Evolutionary conservation across 2,888 invertebrate species (phyloP).

Genomic region (Drosophila formosana): DNA sequence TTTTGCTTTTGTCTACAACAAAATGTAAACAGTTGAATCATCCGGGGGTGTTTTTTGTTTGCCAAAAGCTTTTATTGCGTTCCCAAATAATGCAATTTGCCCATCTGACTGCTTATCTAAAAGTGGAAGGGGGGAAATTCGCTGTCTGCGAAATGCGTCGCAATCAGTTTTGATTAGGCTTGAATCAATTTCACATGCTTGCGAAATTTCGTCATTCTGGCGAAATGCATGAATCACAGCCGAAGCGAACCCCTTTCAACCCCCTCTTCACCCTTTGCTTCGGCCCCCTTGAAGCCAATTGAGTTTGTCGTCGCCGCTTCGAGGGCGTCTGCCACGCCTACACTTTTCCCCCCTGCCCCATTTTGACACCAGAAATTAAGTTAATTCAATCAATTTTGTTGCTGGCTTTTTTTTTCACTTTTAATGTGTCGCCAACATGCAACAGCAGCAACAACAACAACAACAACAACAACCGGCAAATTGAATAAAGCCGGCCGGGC

Average conservation of each 20-base stretch:
- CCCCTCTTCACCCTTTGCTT: no score
- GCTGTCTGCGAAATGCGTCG: neutral
- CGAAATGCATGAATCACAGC: slow-evolving; percentile 21
- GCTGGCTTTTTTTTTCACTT: slow-evolving; percentile 29
- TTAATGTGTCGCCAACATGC: slow-evolving; percentile 41
- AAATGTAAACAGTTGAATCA: neutral
- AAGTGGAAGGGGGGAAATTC: neutral
- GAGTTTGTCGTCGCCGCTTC: slow-evolving; percentile 71
- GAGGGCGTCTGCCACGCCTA: neutral
- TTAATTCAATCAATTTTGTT: slow-evolving; percentile 68
- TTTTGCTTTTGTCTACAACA: no score
- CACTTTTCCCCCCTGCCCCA: neutral
- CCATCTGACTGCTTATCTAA: neutral
- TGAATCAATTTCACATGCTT: slow-evolving; percentile 12
- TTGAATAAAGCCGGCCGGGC: slow-evolving; percentile 42
- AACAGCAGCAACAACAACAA: slow-evolving; percentile 1
- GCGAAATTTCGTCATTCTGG: slow-evolving; percentile 16
- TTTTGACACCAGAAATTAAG: slow-evolving; percentile 45
- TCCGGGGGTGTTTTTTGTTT: neutral
- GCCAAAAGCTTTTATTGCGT: neutral
- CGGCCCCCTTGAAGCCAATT: slow-evolving; percentile 40
- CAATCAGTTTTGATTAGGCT: slow-evolving; percentile 2
- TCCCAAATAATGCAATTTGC: neutral
- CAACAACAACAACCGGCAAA: slow-evolving; percentile 49
- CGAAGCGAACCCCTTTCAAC: neutral